These are phyloP conservation scores for Phenganax subtilis DNA, from an alignment of 92 coral and sea anemone species.

Conservation along the genomic window DNA sequence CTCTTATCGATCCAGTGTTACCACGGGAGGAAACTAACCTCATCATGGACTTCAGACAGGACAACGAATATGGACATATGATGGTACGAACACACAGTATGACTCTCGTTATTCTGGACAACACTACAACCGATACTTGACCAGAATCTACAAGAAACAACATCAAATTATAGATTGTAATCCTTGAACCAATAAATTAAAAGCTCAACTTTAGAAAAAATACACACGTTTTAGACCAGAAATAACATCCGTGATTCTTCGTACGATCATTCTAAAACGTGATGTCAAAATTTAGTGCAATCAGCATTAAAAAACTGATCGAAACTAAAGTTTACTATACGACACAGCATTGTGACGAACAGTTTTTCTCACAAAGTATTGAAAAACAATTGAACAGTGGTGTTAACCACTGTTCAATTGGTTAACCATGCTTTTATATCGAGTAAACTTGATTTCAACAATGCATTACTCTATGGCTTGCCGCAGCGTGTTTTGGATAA, in stretches of 20 bases:
- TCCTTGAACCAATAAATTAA: not conserved
- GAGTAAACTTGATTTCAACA: no score
- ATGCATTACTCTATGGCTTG: no score
- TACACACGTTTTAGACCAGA: conserved; percentile 22
- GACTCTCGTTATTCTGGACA: conserved; percentile 10
- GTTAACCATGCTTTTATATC: no score
- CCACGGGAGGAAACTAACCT: not conserved
- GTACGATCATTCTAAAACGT: conserved; percentile 13
- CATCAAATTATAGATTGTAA: not conserved
- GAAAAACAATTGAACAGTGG: no score
- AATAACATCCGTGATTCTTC: conserved; percentile 15
- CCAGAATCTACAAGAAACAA: conserved; percentile 2
- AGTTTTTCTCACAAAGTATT: no score
- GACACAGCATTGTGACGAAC: no score
- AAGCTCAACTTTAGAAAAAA: not conserved
- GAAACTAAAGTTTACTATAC: no score
- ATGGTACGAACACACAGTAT: conserved; percentile 4
- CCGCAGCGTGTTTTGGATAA: no score
- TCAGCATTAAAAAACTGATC: no score
- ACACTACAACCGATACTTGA: conserved; percentile 23
- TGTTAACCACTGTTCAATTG: no score
- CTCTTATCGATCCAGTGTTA: no score
- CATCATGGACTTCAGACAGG: conserved; percentile 6
- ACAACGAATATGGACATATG: conserved; percentile 31
- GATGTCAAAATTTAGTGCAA: not conserved